A percentile compares a stretch with the other conserved stretches of the same genome.
Evolutionary conservation across 2,113 vertebrate genomes (phyloP).

Genomic region (Ophiodon elongatus): DNA sequence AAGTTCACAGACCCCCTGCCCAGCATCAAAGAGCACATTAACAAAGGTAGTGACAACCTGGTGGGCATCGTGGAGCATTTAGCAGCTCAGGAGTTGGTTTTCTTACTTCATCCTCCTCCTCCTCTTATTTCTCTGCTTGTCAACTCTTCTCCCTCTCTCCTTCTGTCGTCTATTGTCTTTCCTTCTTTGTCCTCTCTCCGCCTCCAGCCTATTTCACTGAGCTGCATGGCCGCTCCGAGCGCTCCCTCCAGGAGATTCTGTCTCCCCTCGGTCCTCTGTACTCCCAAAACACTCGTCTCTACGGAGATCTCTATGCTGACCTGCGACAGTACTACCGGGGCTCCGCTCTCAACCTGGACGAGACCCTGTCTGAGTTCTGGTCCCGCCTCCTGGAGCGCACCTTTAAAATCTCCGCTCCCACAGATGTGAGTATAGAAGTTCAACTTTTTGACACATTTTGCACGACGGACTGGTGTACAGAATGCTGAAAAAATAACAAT

Average conservation of each 20-base stretch:
- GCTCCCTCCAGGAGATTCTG: slow-evolving; percentile 87
- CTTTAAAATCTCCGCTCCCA: slow-evolving; percentile 85
- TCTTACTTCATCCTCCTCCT: not conserved
- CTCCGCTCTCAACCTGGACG: slow-evolving; percentile 91
- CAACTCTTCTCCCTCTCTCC: not conserved
- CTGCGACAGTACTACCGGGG: slow-evolving; percentile 92
- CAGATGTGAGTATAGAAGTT: slow-evolving; percentile 63
- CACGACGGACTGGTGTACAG: not conserved
- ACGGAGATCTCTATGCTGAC: slow-evolving; percentile 89
- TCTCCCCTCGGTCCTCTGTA: slow-evolving; percentile 87
- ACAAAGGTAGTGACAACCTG: not conserved
- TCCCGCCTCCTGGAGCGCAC: slow-evolving; percentile 90
- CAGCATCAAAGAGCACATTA: not conserved
- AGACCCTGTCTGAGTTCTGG: slow-evolving; percentile 94
- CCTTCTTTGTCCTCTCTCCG: not conserved
- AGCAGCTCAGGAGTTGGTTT: not conserved
- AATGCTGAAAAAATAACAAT: not conserved
- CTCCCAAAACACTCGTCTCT: slow-evolving; percentile 86
- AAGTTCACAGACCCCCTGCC: not conserved
- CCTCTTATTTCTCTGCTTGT: not conserved
- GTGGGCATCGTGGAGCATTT: not conserved
- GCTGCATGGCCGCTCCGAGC: slow-evolving; percentile 90
- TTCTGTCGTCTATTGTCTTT: not conserved
- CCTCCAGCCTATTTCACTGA: slow-evolving; percentile 91
- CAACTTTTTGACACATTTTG: not conserved